A percentile compares a stretch with the other conserved stretches of the same genome.
Evolutionary conservation across 2,888 invertebrate genomes (phyloP).

Genomic region (Amitus sp.): DNA sequence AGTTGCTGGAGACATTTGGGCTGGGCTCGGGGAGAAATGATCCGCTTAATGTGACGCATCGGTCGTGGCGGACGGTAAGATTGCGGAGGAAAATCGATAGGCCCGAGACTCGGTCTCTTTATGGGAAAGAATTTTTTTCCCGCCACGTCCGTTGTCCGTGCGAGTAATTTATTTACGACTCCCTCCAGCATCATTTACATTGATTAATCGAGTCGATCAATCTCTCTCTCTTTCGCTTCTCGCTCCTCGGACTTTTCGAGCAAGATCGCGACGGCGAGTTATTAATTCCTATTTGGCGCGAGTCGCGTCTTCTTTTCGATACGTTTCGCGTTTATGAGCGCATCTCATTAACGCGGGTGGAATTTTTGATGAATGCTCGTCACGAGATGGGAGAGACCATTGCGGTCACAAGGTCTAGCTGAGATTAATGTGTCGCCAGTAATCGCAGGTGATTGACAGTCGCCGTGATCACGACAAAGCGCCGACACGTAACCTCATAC

Average conservation of each 20-base stretch:
- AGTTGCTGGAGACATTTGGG: neutral
- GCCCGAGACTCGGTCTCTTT: slow-evolving; percentile 31
- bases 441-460: slow-evolving; percentile 64
- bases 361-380: slow-evolving; percentile 20
- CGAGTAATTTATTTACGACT: slow-evolving; percentile 38
- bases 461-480: slow-evolving; percentile 63
- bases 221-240: slow-evolving; percentile 31
- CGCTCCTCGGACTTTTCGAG: slow-evolving; percentile 33
- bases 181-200: slow-evolving; percentile 40
- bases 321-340: slow-evolving; percentile 21
- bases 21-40: neutral
- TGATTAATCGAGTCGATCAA: slow-evolving; percentile 40
- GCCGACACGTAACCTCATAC: slow-evolving; percentile 56
- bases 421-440: slow-evolving; percentile 64
- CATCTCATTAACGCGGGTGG: slow-evolving; percentile 23
- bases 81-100: slow-evolving; percentile 35
- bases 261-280: slow-evolving; percentile 3
- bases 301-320: slow-evolving; percentile 20
- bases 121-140: slow-evolving; percentile 33
- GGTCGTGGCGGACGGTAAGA: neutral
- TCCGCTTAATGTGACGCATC: neutral
- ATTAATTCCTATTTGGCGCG: slow-evolving; percentile 31
- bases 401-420: slow-evolving; percentile 50
- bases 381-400: slow-evolving; percentile 38
- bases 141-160: slow-evolving; percentile 27